Evolutionary conservation across 2,888 invertebrate genomes (phyloP).

Genomic region (Entomobrya proxima): DNA sequence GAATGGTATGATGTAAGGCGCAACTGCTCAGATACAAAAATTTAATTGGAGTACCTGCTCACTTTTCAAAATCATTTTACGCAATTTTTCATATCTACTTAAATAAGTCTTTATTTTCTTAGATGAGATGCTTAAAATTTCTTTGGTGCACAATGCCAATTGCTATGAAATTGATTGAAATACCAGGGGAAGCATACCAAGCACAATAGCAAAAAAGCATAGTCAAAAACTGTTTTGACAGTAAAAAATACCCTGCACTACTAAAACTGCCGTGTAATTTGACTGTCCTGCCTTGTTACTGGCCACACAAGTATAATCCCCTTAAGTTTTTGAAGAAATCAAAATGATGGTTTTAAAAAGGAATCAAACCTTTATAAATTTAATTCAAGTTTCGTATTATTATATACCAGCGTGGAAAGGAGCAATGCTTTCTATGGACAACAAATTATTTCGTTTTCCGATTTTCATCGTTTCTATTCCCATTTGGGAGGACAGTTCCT

Average conservation of each 20-base stretch:
- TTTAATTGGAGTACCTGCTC: not conserved
- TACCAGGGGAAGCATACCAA: no score
- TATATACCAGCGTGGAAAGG: constrained; percentile 81
- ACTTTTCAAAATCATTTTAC: not conserved
- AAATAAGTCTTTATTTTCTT: no score
- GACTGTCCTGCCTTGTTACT: constrained; percentile 82
- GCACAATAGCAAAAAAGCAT: not conserved
- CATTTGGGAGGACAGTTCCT: constrained; percentile 75
- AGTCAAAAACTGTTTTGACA: not conserved
- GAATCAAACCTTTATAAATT: not conserved
- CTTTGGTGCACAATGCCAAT: no score
- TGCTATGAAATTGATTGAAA: no score
- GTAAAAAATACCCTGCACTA: constrained; percentile 81
- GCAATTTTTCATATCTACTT: no score
- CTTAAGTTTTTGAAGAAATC: not conserved
- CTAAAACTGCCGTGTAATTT: constrained; percentile 83
- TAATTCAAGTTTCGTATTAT: constrained; percentile 79
- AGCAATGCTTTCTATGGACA: constrained; percentile 78
- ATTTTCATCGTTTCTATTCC: constrained; percentile 80
- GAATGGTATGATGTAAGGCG: constrained; percentile 76
- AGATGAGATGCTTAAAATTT: no score
- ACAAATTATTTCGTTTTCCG: constrained; percentile 81
- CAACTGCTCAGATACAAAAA: constrained; percentile 69
- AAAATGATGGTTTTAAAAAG: not conserved
- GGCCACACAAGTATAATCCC: constrained; percentile 83